Base-by-base conservation (phyloP, 2,113 vertebrate species). In the Amia ocellicauda region DNA sequence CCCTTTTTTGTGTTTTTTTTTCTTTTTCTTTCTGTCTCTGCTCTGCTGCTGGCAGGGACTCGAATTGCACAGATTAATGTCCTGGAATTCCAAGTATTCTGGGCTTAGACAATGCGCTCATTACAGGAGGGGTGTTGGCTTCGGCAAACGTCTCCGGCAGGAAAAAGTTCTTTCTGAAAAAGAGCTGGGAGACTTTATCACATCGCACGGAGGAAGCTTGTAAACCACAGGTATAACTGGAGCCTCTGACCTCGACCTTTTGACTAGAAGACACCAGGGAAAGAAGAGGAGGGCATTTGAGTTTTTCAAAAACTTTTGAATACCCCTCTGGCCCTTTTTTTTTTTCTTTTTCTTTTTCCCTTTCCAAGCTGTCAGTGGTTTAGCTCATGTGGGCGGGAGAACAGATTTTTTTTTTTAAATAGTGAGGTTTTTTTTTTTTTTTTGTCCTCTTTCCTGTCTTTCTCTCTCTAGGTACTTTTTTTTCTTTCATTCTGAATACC, bases 1-100 rank as follows among this genome's bases (percentile, higher is more conserved):
- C 65, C 66, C 52, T n/a, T 58, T n/a, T n/a, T n/a, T n/a, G n/a
- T n/a, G n/a, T n/a, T n/a, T n/a, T n/a, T n/a, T n/a, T 63, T 70
- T 63, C 67, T 76, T 83, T 71, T 72, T 70, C 71, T 71, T 69
- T 65, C 68, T 79, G 74, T 7, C 43, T 7, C 3, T n/a, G 11
- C 75, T 62, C 73, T 67, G 68, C 11, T 61, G 76, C 74, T 86
- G 78, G 78, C 80, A 80, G 71, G 75, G 82, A 85, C 83, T 81
- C 76, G 75, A 74, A 85, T 85, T 73, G 75, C 78, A 77, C 65
- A 80, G 79, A 85, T 88, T 80, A 88, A 85, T 86, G 79, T 80
- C 75, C 63, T 79, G 83, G 83, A 85, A 90, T 90, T 87, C 85
- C 77, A 82, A 85, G 86, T 85, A 89, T 90, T 73, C 77, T 60